Evolutionary conservation across 2,113 vertebrate genomes (phyloP).

Genomic region (Phylloscopus trochilus): DNA sequence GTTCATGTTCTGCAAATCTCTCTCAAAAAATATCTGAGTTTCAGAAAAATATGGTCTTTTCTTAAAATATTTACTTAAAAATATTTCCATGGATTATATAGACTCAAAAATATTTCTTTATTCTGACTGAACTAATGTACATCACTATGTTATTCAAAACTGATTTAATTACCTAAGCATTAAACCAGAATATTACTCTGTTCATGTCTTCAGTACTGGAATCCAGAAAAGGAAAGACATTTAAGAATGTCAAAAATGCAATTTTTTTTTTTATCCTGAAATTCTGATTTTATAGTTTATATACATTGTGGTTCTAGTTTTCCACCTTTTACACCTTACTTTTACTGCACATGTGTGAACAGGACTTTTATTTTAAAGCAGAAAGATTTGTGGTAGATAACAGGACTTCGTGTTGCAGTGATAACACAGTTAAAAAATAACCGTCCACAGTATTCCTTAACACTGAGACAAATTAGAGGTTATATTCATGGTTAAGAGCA

Average conservation of each 20-base stretch:
- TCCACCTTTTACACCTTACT: background rate
- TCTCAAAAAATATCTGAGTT: background rate
- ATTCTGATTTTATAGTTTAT: background rate
- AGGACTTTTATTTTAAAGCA: background rate
- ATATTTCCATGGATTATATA: background rate
- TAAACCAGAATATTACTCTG: background rate
- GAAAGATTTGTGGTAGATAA: background rate
- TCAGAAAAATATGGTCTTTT: background rate
- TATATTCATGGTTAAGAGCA: background rate
- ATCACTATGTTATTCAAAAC: background rate
- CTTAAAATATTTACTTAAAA: background rate
- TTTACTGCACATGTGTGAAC: fast-evolving
- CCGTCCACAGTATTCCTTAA: background rate
- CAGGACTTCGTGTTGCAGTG: background rate
- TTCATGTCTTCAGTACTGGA: background rate
- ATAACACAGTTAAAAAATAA: background rate
- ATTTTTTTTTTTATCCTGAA: background rate
- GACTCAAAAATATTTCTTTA: background rate
- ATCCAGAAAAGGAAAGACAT: background rate
- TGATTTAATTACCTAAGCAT: background rate
- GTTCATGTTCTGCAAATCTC: background rate
- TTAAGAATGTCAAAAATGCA: background rate
- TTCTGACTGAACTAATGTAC: background rate
- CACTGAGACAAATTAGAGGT: background rate
- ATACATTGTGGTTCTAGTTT: background rate